phyloP scores from a whole-genome alignment of 2,113 vertebrate species.

The Melanerpes formicivorus region DNA sequence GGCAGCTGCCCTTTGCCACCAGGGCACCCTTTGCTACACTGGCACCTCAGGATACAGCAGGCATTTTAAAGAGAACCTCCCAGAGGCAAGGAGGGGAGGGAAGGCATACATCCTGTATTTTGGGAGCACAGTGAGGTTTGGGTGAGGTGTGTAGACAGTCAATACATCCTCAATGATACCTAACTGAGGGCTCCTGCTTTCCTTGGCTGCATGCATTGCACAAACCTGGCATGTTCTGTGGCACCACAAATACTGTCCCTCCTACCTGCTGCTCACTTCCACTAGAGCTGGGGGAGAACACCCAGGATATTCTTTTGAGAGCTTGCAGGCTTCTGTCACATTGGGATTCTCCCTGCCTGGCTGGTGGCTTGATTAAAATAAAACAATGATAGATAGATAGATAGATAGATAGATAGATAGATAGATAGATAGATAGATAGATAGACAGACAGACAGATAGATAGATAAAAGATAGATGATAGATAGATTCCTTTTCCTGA shows the following conservation, averaged over 20 bases:
- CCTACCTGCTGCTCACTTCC: background rate
- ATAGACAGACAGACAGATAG: too few species aligned
- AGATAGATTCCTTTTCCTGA: background rate
- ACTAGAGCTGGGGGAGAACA: background rate
- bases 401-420: too few species aligned
- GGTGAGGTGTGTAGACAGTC: background rate
- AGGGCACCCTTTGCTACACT: background rate
- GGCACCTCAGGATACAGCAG: accelerated
- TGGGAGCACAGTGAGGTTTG: background rate
- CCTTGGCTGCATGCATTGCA: background rate
- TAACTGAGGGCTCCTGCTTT: background rate
- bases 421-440: too few species aligned
- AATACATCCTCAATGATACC: background rate
- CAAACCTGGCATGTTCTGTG: background rate
- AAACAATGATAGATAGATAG: too few species aligned
- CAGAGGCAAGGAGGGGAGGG: accelerated
- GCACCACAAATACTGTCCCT: background rate
- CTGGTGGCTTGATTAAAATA: background rate
- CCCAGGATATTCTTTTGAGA: background rate
- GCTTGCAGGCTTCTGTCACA: background rate
- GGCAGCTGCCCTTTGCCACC: background rate
- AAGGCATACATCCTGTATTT: accelerated
- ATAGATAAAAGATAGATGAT: too few species aligned
- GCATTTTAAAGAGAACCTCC: background rate
- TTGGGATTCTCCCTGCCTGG: background rate